Evolutionary conservation across 2,888 invertebrate genomes (phyloP).

Genomic region (Epinotia demarniana): DNA sequence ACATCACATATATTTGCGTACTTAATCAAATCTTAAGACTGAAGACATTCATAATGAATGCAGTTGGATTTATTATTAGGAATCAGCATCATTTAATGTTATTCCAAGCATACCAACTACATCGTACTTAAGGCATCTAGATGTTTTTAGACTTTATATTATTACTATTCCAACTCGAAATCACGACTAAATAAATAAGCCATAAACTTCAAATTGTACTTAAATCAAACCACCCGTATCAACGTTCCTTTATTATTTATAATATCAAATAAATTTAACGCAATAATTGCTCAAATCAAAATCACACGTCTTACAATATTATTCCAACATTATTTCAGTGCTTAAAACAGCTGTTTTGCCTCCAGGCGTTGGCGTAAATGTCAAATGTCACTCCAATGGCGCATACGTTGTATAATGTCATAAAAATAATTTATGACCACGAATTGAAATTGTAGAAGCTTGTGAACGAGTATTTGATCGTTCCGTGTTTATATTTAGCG

Average conservation of each 20-base stretch:
- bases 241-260: background rate
- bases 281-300: conserved; percentile 24
- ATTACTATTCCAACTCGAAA: background rate
- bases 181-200: background rate
- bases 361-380: conserved; percentile 22
- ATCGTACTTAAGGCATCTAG: background rate
- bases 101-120: background rate
- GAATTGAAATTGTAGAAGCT: conserved; percentile 41
- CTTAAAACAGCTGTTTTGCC: conserved; percentile 34
- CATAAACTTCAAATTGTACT: background rate
- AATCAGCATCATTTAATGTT: background rate
- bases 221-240: background rate
- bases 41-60: no score
- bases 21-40: no score
- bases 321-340: conserved; percentile 21
- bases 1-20: no score
- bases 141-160: background rate
- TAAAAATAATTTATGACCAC: conserved; percentile 42
- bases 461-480: conserved; percentile 40
- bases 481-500: conserved; percentile 22
- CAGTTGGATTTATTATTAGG: no score
- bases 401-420: conserved; percentile 31
- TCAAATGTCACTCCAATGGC: conserved; percentile 38
- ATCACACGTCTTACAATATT: conserved; percentile 24
- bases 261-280: conserved; percentile 14